These are phyloP conservation scores for Mugil cephalus DNA, from an alignment of 2,113 vertebrate species.

Conservation along the genomic window DNA sequence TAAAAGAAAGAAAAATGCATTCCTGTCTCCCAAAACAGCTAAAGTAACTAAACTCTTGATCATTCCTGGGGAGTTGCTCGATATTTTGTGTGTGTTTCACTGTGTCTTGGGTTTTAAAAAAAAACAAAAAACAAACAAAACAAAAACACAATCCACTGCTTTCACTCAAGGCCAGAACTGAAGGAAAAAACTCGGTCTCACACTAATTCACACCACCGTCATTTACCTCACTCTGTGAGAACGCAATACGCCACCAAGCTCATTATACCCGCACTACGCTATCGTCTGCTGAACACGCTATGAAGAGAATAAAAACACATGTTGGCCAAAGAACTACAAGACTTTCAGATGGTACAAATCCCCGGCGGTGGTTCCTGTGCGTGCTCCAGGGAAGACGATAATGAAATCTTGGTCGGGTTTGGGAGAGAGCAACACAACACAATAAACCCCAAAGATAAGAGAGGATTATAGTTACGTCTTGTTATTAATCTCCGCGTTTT, in stretches of 20 bases:
- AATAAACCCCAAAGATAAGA: constrained; percentile 21
- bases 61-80: neutral
- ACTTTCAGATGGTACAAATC: constrained; percentile 36
- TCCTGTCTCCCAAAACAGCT: neutral
- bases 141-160: constrained; percentile 5
- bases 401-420: constrained; percentile 46
- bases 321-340: constrained; percentile 27
- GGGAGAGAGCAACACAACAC: neutral
- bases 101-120: constrained; percentile 12
- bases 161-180: constrained; percentile 20
- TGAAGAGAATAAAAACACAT: constrained; percentile 20
- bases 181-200: constrained; percentile 2
- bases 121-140: no score
- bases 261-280: constrained; percentile 37
- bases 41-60: constrained; percentile 1
- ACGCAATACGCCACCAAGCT: constrained; percentile 21
- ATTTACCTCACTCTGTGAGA: constrained; percentile 16
- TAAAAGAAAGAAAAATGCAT: neutral
- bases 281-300: constrained; percentile 5
- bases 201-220: constrained; percentile 26
- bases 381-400: constrained; percentile 42
- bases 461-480: constrained; percentile 36
- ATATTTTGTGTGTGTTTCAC: constrained; percentile 5
- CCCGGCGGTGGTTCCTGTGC: neutral
- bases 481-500: constrained; percentile 28